Base-by-base conservation (phyloP, 2,113 vertebrate species). In the Melanerpes formicivorus region DNA sequence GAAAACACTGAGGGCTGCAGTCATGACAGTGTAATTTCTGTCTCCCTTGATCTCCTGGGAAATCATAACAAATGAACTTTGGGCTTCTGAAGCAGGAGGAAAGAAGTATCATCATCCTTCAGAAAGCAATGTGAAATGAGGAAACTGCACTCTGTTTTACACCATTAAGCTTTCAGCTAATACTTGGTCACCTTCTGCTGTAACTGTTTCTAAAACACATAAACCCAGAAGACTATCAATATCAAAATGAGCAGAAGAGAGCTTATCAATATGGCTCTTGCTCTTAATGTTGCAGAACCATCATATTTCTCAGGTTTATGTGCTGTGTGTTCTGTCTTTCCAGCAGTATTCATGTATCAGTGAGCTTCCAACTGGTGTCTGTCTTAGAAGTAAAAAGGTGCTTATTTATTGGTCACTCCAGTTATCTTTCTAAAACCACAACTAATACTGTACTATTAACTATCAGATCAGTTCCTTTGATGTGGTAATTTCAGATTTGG, bases 31-130 rank as follows among this genome's bases (percentile, higher is more conserved):
- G 48, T 94, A 91, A 78, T 80, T 86, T 83, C 78, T 71, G 32
- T 65, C 37, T 90, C 44, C 64, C 89, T 75, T 40, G 84, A 48
- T 94, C 90, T 93, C 77, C n/a, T 87, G 72, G 87, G 87, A 81
- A 70, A 30, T 88, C 89, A 72, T 78, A 93, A 90, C 56, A 69
- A 84, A 84, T 55, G 26, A 80, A 63, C 60, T 72, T 88, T 81
- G 4, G 5, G 46, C 74, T 89, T 79, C 70, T 96, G 77, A 66
- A 93, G 62, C 42, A 58, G 26, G n/a, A 74, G n/a, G 14, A 69
- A 84, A 64, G 37, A 84, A 54, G 22, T 63, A 56, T 54, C 29
- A 12, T 72, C 42, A 15, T 74, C 46, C 52, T 81, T 81, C 37
- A 44, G 46, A 34, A 11, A 73, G 21, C 4, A 2, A 76, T 56